Percentiles rank a stretch among this genome's conserved stretches.
phyloP scores from a whole-genome alignment of 2,888 invertebrate species.

The Limnephilus marmoratus region DNA sequence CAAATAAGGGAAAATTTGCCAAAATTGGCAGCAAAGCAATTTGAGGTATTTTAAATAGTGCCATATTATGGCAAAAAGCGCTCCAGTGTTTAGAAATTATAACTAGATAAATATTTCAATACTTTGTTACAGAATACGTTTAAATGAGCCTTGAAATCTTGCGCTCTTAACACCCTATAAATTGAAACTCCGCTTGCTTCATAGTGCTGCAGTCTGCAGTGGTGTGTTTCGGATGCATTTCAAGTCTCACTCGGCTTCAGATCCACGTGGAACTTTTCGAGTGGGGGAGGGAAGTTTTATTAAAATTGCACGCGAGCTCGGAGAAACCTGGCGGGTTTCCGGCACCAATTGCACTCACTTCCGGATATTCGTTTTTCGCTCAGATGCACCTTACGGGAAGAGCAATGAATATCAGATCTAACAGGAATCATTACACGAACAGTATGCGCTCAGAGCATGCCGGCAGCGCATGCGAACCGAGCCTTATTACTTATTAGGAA shows the following conservation, averaged over 20 bases:
- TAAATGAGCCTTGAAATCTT: too few relatives aligned
- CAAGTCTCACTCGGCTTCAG: not conserved
- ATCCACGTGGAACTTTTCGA: constrained; percentile 18
- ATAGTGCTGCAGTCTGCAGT: not conserved
- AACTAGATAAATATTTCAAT: too few relatives aligned
- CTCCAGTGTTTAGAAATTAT: too few relatives aligned
- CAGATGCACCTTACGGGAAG: constrained; percentile 7
- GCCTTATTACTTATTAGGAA: not conserved
- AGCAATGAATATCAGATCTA: constrained; percentile 11
- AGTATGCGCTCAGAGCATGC: not conserved
- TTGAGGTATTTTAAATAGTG: too few relatives aligned
- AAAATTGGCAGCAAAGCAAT: too few relatives aligned
- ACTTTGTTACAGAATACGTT: too few relatives aligned
- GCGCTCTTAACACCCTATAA: not conserved
- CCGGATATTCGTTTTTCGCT: not conserved
- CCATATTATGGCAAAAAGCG: too few relatives aligned
- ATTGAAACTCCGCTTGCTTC: not conserved
- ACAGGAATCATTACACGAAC: not conserved
- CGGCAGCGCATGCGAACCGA: not conserved
- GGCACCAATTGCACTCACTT: constrained; percentile 13
- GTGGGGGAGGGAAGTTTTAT: constrained; percentile 17
- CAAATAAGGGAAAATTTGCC: too few relatives aligned
- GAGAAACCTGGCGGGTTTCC: constrained; percentile 17
- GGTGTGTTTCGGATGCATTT: not conserved
- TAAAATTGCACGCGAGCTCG: constrained; percentile 19